A percentile compares a stretch with the other conserved stretches of the same genome.
phyloP scores from a whole-genome alignment of 2,797 vertebrate genomes.

The Acomys russatus region DNA sequence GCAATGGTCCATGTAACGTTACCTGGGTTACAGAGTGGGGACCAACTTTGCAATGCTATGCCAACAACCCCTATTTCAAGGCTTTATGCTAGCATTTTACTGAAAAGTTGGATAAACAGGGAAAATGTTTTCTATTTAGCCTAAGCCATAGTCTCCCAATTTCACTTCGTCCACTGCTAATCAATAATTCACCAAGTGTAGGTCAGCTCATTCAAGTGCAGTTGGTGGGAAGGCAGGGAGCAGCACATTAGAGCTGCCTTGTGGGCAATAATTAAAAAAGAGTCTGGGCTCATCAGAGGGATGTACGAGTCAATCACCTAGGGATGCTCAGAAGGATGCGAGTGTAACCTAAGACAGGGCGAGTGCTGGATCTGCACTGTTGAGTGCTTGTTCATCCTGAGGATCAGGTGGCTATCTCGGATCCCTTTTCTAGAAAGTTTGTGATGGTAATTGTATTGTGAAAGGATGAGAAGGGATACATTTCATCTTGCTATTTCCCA shows the following conservation, averaged over 20 bases:
- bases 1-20: fast-evolving
- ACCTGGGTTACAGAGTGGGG: not conserved
- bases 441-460: slow-evolving; percentile 73
- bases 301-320: not conserved
- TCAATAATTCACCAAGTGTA: slow-evolving; percentile 76
- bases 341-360: slow-evolving; percentile 24
- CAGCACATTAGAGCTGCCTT: slow-evolving; percentile 72
- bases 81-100: no score
- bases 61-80: fast-evolving
- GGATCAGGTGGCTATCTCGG: slow-evolving; percentile 69
- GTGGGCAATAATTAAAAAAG: slow-evolving; percentile 80
- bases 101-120: not conserved
- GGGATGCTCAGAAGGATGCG: not conserved
- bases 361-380: slow-evolving; percentile 71
- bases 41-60: fast-evolving
- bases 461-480: slow-evolving; percentile 67
- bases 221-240: slow-evolving; percentile 38
- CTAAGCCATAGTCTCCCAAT: slow-evolving; percentile 60
- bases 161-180: slow-evolving; percentile 55
- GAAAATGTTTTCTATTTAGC: not conserved
- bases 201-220: slow-evolving; percentile 77
- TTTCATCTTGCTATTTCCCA: slow-evolving; percentile 84
- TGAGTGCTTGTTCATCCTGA: slow-evolving; percentile 70
- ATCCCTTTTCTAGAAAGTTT: slow-evolving; percentile 77
- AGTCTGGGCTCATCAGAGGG: slow-evolving; percentile 66